Percentiles rank a stretch among this genome's conserved stretches.
phyloP scores from a whole-genome alignment of 2,888 invertebrate genomes.

The Neria commutata region DNA sequence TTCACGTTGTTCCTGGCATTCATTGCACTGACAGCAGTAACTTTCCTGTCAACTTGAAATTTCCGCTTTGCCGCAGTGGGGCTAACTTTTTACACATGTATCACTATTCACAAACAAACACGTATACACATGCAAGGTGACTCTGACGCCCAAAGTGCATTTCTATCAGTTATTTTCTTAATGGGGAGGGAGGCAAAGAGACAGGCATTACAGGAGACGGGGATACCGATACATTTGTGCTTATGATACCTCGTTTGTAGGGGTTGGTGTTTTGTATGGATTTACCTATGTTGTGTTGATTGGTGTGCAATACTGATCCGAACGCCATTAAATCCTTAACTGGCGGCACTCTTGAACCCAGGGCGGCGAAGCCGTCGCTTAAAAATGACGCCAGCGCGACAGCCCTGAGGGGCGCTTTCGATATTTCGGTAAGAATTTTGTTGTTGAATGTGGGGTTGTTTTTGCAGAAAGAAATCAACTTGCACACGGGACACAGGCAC shows the following conservation, averaged over 20 bases:
- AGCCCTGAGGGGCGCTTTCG: constrained; percentile 64
- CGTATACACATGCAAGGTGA: not conserved
- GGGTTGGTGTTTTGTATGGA: not conserved
- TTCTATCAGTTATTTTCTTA: too few species aligned
- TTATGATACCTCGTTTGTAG: too few species aligned
- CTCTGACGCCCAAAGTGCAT: too few species aligned
- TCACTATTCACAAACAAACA: constrained; percentile 2
- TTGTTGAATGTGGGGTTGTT: constrained; percentile 45
- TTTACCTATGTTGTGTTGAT: constrained; percentile 63
- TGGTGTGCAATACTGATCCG: constrained; percentile 62
- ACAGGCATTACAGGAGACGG: too few species aligned
- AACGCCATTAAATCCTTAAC: constrained; percentile 64
- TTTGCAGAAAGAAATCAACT: constrained; percentile 32
- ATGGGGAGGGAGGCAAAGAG: too few species aligned
- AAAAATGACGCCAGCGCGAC: constrained; percentile 64
- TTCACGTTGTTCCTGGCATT: constrained; percentile 21
- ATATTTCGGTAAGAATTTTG: constrained; percentile 64
- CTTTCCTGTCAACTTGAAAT: constrained; percentile 22
- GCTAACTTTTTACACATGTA: not conserved
- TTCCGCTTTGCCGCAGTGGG: constrained; percentile 7
- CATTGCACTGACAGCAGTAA: constrained; percentile 22
- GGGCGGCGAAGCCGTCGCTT: constrained; percentile 63
- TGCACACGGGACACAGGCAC: constrained; percentile 15
- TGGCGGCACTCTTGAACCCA: constrained; percentile 62
- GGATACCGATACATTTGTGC: too few species aligned